Conservation (phyloP, 1,140 invertebrate species). For the Formica selysi region DNA sequence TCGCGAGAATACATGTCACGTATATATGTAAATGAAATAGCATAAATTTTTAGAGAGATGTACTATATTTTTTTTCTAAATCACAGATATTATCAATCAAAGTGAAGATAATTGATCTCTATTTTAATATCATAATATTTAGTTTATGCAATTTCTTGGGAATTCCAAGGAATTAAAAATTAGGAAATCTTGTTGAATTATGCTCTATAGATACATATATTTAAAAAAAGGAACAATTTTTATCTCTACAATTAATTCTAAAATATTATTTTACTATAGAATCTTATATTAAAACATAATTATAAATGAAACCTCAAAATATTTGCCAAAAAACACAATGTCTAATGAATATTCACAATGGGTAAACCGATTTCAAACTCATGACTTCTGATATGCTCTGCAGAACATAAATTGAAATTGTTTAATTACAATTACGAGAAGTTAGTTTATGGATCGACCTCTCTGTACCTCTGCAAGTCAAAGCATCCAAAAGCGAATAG, state of each 20-base stretch:
- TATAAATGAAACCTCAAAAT: not conserved
- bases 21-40: too few species aligned
- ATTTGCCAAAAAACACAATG: not conserved
- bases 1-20: too few species aligned
- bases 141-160: too few species aligned
- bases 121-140: too few species aligned
- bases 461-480: conserved; percentile 27
- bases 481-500: conserved; percentile 33
- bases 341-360: not conserved
- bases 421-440: conserved; percentile 39
- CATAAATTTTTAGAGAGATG: too few species aligned
- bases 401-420: conserved; percentile 18
- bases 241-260: not conserved
- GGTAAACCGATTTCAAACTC: not conserved
- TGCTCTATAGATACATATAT: not conserved
- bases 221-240: too few species aligned
- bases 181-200: too few species aligned
- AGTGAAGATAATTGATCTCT: too few species aligned
- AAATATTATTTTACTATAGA: not conserved
- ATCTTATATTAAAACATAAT: not conserved
- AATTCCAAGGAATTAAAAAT: too few species aligned
- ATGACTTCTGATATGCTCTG: not conserved
- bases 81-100: too few species aligned
- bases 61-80: too few species aligned
- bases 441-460: conserved; percentile 35